phyloP scores from a whole-genome alignment of 2,113 vertebrate species.

The Corythornis cristatus region DNA sequence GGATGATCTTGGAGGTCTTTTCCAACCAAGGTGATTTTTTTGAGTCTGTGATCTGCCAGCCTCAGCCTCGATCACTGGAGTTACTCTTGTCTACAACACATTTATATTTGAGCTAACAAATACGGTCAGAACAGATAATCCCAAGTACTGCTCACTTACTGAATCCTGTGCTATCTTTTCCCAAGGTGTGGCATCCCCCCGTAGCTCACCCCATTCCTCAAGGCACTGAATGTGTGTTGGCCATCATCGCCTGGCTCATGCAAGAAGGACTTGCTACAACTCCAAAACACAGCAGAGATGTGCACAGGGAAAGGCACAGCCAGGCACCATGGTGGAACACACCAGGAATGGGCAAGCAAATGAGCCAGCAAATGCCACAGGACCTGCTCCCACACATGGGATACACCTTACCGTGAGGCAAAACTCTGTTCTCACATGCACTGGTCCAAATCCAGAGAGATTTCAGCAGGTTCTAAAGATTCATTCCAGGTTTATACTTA shows the following conservation, averaged over 20 bases:
- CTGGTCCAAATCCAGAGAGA: neutral
- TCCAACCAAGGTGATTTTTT: too few relatives aligned
- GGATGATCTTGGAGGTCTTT: too few relatives aligned
- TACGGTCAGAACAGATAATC: neutral
- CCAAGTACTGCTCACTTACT: neutral
- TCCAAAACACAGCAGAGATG: neutral
- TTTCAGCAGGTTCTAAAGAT: neutral
- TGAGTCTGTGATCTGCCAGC: neutral
- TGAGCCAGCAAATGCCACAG: neutral
- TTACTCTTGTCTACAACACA: neutral
- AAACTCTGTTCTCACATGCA: neutral
- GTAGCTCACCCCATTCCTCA: rapidly evolving
- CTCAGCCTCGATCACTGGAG: neutral
- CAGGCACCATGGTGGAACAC: rapidly evolving
- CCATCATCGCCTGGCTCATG: neutral
- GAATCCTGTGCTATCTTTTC: neutral
- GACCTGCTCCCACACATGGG: rapidly evolving
- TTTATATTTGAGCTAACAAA: neutral
- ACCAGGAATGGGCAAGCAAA: rapidly evolving
- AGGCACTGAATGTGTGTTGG: rapidly evolving
- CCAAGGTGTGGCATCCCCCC: neutral
- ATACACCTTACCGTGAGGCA: neutral
- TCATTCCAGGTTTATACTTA: neutral
- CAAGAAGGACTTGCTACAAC: neutral
- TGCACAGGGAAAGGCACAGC: rapidly evolving